Conservation (phyloP, 2,113 vertebrate species). For the Atrichornis clamosus region DNA sequence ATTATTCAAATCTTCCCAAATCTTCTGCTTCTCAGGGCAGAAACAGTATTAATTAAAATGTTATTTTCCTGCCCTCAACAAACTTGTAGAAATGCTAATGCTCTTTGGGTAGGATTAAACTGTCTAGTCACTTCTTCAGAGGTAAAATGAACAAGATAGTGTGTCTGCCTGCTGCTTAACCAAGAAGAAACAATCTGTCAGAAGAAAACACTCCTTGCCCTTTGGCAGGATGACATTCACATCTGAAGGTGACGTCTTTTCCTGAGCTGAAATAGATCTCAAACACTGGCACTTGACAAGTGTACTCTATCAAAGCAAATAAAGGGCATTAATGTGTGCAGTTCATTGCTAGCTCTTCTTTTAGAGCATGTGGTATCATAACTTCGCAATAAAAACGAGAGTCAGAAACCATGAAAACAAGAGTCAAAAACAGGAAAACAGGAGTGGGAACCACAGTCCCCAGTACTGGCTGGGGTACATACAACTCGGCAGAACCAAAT, state of each 20-base stretch:
- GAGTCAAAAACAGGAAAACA: background rate
- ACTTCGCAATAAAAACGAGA: background rate
- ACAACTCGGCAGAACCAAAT: background rate
- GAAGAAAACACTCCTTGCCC: background rate
- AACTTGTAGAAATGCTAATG: background rate
- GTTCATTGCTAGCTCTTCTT: background rate
- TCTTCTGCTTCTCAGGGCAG: background rate
- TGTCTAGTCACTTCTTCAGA: background rate
- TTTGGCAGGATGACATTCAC: background rate
- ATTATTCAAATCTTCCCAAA: background rate
- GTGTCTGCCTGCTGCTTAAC: background rate
- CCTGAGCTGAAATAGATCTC: background rate
- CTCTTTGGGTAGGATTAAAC: conserved; percentile 3
- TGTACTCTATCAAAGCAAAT: background rate
- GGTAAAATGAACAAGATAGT: background rate
- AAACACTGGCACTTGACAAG: background rate
- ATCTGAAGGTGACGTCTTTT: background rate
- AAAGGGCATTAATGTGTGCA: background rate
- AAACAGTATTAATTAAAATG: background rate
- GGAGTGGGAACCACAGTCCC: background rate
- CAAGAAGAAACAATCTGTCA: background rate
- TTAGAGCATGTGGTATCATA: accelerated
- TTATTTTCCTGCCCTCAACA: background rate
- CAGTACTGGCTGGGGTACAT: background rate
- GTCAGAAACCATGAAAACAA: background rate